phyloP scores from a whole-genome alignment of 2,888 invertebrate species.

The Tipula vernalis region DNA sequence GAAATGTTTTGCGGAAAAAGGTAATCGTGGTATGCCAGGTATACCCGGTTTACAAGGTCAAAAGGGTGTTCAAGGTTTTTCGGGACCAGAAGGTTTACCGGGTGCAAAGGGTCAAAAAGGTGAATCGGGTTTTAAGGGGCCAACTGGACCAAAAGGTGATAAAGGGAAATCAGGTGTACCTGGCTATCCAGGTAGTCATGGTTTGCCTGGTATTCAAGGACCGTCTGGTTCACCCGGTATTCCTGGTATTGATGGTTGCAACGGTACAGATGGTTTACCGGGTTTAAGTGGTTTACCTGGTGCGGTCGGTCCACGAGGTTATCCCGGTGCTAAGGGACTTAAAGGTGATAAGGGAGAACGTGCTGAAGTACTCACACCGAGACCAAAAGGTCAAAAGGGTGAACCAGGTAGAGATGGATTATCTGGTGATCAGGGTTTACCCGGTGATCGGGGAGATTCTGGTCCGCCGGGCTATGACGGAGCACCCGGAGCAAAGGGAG shows the following conservation, averaged over 20 bases:
- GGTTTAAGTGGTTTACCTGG: conserved; percentile 61
- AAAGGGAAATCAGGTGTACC: conserved; percentile 76
- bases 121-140: conserved; percentile 69
- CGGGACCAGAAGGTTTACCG: conserved; percentile 71
- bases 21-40: conserved; percentile 65
- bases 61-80: conserved; percentile 65
- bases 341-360: conserved; percentile 70
- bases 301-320: conserved; percentile 62
- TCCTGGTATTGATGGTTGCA: conserved; percentile 88
- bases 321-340: conserved; percentile 34
- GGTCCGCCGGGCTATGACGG: conserved; percentile 49
- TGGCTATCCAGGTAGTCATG: conserved; percentile 63
- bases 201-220: conserved; percentile 30
- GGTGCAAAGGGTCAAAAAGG: conserved; percentile 86
- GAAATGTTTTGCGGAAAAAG: conserved; percentile 83
- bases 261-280: conserved; percentile 80
- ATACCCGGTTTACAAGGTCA: conserved; percentile 56
- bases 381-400: conserved; percentile 74
- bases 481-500: conserved; percentile 52
- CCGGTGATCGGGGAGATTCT: conserved; percentile 50
- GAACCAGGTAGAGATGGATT: conserved; percentile 43
- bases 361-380: conserved; percentile 40
- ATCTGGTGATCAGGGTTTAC: conserved; percentile 28
- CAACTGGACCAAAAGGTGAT: conserved; percentile 73
- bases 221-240: conserved; percentile 57